Evolutionary conservation across 2,888 invertebrate species (phyloP).

Genomic region (Melipona beecheii): DNA sequence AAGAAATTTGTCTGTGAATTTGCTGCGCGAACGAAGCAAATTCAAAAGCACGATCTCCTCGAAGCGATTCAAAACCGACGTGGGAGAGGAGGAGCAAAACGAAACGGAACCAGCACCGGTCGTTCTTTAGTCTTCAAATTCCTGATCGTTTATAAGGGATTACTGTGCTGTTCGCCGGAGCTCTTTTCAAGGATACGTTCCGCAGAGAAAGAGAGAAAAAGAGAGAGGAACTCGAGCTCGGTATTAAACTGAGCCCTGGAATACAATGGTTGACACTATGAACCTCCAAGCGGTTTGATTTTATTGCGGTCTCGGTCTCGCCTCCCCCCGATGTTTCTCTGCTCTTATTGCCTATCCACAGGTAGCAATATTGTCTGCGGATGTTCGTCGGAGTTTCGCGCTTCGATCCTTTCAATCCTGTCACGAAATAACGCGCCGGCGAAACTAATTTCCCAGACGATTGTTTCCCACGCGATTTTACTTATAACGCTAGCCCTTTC

Average conservation of each 20-base stretch:
- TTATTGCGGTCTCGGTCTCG: slow-evolving; percentile 62
- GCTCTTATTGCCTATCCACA: slow-evolving; percentile 52
- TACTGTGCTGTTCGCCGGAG: not conserved
- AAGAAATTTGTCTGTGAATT: too few species aligned
- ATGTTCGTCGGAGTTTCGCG: slow-evolving; percentile 21
- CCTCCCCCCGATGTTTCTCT: slow-evolving; percentile 22
- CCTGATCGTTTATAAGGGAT: slow-evolving; percentile 6
- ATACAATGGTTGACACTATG: slow-evolving; percentile 72
- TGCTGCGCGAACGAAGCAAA: too few species aligned
- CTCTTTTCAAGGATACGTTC: slow-evolving; percentile 32
- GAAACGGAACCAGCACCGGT: not conserved
- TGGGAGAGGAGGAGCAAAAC: not conserved
- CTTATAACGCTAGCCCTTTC: not conserved
- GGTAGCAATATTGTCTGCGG: slow-evolving; percentile 48
- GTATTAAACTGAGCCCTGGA: slow-evolving; percentile 52
- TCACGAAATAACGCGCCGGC: slow-evolving; percentile 18
- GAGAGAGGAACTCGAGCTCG: slow-evolving; percentile 23
- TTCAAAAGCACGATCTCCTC: not conserved
- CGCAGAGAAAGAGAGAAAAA: slow-evolving; percentile 9
- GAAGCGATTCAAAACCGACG: not conserved
- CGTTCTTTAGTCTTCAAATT: slow-evolving; percentile 18
- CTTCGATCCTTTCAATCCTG: slow-evolving; percentile 13
- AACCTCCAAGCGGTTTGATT: slow-evolving; percentile 65
- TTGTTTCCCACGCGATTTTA: slow-evolving; percentile 9
- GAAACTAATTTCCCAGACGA: slow-evolving; percentile 30